Evolutionary conservation across 2,888 invertebrate genomes (phyloP), one percentile per base, ranked within the genome.

Genomic region (Chydorus sphaericus): DNA sequence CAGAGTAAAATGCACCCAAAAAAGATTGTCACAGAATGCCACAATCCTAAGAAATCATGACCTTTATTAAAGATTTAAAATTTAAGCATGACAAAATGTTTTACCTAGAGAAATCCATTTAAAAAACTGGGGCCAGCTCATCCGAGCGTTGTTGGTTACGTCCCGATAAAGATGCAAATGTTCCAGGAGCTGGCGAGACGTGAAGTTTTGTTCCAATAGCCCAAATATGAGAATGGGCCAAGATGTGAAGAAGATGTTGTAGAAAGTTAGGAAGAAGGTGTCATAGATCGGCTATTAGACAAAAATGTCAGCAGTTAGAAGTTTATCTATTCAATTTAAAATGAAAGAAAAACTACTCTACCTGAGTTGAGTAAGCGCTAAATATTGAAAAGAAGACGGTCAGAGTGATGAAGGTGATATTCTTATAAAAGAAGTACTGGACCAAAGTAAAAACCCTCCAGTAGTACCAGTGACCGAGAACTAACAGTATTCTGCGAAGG

Each of bases 391-490:
- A 78, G 57, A 73, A 72, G 4, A 79, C 61, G 62, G 79, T 77
- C 4, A 77, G 75, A 7, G 74, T 73, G 44, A 86, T 83, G 64
- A 88, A 83, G 18, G 83, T 75, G 33, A 86, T 71, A 70, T 89
- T 89, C 73, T 89, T 89, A 67, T 88, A 89, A 69, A 89, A 89
- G 68, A 86, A 89, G 66, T 85, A 89, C 62, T 84, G 80, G 60
- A 86, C 82, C 60, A 89, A 70, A 1, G 78, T 77, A 3, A 85
- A 79, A 29, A 87, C 70, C 53, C 89, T 72, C 57, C 81, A 75
- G 65, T 87, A 88, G 69, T 82, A 88, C 76, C 83, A 86, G 64
- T 88, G 85, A 0, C 89, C 89, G 69, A 89, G 84, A 1, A 89
- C 82, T 37, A 92, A 71, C 11, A 91, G 68, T 16, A 84, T 74